phyloP scores from a whole-genome alignment of 2,797 vertebrate species.

The Gymnodraco acuticeps region DNA sequence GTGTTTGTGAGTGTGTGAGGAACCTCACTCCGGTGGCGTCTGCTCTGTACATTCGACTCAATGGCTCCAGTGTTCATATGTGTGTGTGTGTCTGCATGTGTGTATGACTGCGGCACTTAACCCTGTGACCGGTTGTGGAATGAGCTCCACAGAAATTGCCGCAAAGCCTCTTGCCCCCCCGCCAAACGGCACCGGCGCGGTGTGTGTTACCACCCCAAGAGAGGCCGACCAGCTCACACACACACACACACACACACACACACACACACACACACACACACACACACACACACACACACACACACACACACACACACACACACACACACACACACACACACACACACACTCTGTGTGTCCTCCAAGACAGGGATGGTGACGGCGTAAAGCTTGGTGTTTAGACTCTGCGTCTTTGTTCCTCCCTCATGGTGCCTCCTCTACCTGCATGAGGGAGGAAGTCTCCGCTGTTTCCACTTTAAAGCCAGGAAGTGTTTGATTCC shows the following conservation, averaged over 20 bases:
- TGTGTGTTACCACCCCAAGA: slow-evolving; percentile 81
- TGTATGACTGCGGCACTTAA: slow-evolving; percentile 79
- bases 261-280: slow-evolving; percentile 47
- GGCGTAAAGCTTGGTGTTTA: slow-evolving; percentile 79
- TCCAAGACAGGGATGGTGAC: slow-evolving; percentile 50
- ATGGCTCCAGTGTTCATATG: slow-evolving; percentile 79
- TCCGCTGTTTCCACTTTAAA: slow-evolving; percentile 79
- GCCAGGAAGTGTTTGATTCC: slow-evolving; percentile 83
- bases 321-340: no score
- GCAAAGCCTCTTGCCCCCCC: slow-evolving; percentile 50
- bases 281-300: no score
- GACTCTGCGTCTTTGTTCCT: slow-evolving; percentile 86
- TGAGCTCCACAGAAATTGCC: slow-evolving; percentile 74
- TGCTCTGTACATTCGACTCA: slow-evolving; percentile 72
- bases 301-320: no score
- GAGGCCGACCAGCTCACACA: slow-evolving; percentile 54
- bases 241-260: slow-evolving; percentile 44
- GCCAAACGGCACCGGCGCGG: slow-evolving; percentile 41
- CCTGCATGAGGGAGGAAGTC: slow-evolving; percentile 91
- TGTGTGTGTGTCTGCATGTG: slow-evolving; percentile 68
- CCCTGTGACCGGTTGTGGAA: slow-evolving; percentile 79
- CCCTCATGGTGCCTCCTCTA: slow-evolving; percentile 83
- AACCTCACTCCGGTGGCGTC: slow-evolving; percentile 60
- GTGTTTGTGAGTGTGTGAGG: slow-evolving; percentile 39
- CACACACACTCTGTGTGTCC: slow-evolving; percentile 17